Evolutionary conservation across 1,140 invertebrate species (phyloP).

Genomic region (Platyura marginata): DNA sequence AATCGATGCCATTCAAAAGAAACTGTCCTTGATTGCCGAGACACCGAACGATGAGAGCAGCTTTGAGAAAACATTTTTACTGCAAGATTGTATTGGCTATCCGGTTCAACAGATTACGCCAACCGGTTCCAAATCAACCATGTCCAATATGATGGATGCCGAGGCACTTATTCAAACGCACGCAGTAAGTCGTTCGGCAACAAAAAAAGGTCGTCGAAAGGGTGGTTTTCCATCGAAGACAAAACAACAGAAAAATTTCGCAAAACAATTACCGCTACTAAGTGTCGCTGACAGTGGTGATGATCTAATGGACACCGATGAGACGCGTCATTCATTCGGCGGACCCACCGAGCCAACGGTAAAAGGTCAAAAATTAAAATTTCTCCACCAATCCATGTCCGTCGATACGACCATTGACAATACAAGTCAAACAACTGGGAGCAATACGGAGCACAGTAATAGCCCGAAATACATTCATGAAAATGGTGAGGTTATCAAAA

Average conservation of each 20-base stretch:
- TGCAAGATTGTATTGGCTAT: background rate
- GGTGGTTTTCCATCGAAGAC: no score
- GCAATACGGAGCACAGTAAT: background rate
- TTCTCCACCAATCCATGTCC: background rate
- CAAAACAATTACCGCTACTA: background rate
- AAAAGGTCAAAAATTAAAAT: background rate
- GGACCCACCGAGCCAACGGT: background rate
- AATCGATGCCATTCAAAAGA: background rate
- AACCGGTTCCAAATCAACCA: background rate
- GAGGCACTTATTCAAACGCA: background rate
- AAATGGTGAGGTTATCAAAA: conserved; percentile 41
- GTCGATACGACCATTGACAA: background rate
- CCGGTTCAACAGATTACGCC: no score
- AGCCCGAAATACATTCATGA: conserved; percentile 24
- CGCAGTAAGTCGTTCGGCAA: background rate
- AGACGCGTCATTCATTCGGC: background rate
- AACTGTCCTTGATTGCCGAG: background rate
- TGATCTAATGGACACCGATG: background rate
- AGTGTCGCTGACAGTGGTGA: background rate
- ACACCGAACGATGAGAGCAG: background rate
- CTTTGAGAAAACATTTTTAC: background rate
- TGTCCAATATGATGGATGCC: background rate
- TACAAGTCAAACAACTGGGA: background rate
- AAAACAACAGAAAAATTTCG: background rate
- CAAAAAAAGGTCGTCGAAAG: background rate